A percentile compares a stretch with the other conserved stretches of the same genome.
Conservation (phyloP, 2,888 invertebrate genomes). For the Andrena marginata region DNA sequence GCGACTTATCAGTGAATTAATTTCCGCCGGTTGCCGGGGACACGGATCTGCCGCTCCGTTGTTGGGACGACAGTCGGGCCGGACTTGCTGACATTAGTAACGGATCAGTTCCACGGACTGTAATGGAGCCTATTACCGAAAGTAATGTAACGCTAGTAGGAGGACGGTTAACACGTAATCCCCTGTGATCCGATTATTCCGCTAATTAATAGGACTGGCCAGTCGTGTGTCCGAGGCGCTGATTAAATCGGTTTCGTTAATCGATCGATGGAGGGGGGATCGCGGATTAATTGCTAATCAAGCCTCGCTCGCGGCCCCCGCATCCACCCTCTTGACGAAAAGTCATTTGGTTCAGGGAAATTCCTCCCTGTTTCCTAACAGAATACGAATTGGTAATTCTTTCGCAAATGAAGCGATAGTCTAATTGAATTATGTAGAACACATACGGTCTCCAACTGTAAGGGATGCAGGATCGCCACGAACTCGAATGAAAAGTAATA, state of each 20-base stretch:
- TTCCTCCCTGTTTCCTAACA: not conserved
- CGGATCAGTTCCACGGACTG: slow-evolving; percentile 56
- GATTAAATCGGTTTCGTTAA: slow-evolving; percentile 72
- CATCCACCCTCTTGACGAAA: slow-evolving; percentile 13
- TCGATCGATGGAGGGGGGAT: slow-evolving; percentile 60
- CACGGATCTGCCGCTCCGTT: slow-evolving; percentile 26
- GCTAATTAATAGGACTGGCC: slow-evolving; percentile 72
- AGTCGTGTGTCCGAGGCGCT: slow-evolving; percentile 61
- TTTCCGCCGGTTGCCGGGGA: slow-evolving; percentile 22
- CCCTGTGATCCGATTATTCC: slow-evolving; percentile 73
- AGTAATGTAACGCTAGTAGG: slow-evolving; percentile 64
- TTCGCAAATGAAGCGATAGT: too few species aligned
- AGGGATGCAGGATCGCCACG: not conserved
- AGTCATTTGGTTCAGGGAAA: not conserved
- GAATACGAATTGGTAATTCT: not conserved
- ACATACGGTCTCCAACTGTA: too few species aligned
- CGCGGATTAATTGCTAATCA: slow-evolving; percentile 69
- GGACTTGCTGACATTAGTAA: slow-evolving; percentile 61
- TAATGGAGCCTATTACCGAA: slow-evolving; percentile 70
- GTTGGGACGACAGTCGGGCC: slow-evolving; percentile 29
- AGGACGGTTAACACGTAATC: slow-evolving; percentile 67
- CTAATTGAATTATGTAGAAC: too few species aligned
- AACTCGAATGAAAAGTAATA: slow-evolving; percentile 20
- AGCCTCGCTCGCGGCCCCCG: slow-evolving; percentile 19
- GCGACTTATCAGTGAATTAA: slow-evolving; percentile 60